Evolutionary conservation across 2,113 vertebrate genomes (phyloP).

Genomic region (Leucopsar rothschildi): DNA sequence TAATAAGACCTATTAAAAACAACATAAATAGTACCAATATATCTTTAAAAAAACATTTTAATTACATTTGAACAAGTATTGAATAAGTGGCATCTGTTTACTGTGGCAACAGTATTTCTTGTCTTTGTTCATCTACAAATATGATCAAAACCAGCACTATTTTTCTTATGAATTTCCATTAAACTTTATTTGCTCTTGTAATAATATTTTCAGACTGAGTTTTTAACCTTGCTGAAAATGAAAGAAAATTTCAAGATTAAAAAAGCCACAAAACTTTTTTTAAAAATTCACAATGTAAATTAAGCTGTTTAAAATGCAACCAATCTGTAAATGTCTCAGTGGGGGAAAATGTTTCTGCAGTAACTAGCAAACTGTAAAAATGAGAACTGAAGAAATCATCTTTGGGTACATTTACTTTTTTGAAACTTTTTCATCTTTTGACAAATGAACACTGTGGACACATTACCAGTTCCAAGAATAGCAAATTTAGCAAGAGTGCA

Average conservation of each 20-base stretch:
- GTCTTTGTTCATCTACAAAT: neutral
- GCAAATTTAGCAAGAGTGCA: neutral
- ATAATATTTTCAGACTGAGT: neutral
- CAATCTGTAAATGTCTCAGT: neutral
- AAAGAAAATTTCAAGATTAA: neutral
- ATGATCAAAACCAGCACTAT: neutral
- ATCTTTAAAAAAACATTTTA: neutral
- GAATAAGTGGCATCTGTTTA: neutral
- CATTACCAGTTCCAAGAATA: neutral
- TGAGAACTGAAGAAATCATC: neutral
- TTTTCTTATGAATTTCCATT: neutral
- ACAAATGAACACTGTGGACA: neutral
- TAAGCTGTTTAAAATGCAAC: neutral
- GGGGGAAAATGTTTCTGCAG: neutral
- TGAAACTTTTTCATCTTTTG: neutral
- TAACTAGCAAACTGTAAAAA: neutral
- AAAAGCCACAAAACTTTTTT: neutral
- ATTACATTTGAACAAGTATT: neutral
- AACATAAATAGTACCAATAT: neutral
- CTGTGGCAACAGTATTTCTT: neutral
- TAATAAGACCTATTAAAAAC: neutral
- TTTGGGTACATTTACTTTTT: neutral
- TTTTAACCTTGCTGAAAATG: neutral
- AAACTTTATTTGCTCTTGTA: neutral
- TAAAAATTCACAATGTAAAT: neutral